A percentile compares a stretch with the other conserved stretches of the same genome.
These are phyloP conservation scores for Phrynocephalus vlangalii DNA, from an alignment of 2,797 vertebrate genomes.

Conservation along the genomic window DNA sequence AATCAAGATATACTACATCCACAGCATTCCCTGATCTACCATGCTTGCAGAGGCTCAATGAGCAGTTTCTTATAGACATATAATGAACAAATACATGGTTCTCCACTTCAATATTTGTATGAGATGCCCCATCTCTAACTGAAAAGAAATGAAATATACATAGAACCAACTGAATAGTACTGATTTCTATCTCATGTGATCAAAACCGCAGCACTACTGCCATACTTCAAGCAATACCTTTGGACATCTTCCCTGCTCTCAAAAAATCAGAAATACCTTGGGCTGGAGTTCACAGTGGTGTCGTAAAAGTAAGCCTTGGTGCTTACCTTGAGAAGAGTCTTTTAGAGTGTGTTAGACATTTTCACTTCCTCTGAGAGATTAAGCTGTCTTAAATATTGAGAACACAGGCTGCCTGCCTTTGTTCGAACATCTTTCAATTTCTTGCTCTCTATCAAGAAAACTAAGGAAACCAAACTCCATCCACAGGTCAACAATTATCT, in stretches of 20 bases:
- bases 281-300: not conserved
- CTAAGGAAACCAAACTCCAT: constrained; percentile 40
- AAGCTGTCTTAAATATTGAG: not conserved
- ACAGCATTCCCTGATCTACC: too few species aligned
- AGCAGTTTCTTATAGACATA: not conserved
- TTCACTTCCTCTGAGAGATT: not conserved
- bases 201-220: not conserved
- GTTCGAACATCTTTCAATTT: constrained; percentile 18
- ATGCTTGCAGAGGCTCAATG: too few species aligned
- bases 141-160: not conserved
- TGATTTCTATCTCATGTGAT: constrained; percentile 6
- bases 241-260: constrained; percentile 4
- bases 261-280: constrained; percentile 34
- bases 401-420: not conserved
- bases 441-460: constrained; percentile 14
- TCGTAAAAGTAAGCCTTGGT: constrained; percentile 1
- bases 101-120: not conserved
- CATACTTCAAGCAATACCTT: not conserved
- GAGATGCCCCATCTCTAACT: not conserved
- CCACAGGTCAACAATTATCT: not conserved
- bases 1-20: too few species aligned
- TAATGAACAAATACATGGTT: not conserved
- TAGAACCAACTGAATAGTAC: not conserved
- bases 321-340: not conserved
- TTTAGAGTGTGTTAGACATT: not conserved